These are phyloP conservation scores for Mesodorylaimus sp. DNA, from an alignment of 2,888 invertebrate species.

Conservation along the genomic window DNA sequence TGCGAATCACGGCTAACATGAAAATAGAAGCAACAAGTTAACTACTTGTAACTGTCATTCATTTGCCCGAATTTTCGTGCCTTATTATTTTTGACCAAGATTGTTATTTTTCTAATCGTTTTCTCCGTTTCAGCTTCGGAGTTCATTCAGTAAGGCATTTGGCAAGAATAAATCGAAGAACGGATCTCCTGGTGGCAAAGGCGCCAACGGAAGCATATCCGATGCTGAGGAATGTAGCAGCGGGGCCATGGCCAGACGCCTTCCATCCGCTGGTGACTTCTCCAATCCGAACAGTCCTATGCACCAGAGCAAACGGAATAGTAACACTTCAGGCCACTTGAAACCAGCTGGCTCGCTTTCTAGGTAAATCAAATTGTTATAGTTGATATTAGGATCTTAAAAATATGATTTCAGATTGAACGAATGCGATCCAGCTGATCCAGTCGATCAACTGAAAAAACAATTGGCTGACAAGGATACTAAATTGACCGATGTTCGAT, in stretches of 20 bases:
- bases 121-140: conserved; percentile 48
- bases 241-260: conserved; percentile 6
- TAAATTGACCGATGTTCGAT: conserved; percentile 78
- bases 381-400: not conserved
- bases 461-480: conserved; percentile 87
- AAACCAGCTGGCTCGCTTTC: conserved; percentile 37
- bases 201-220: conserved; percentile 25
- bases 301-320: not conserved
- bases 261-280: not conserved
- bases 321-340: conserved; percentile 12
- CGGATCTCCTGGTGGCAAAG: conserved; percentile 11
- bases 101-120: conserved; percentile 6
- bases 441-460: conserved; percentile 60
- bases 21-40: not conserved
- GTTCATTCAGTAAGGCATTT: conserved; percentile 93
- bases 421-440: conserved; percentile 33
- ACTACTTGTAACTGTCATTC: not conserved
- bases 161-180: conserved; percentile 23
- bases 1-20: too few relatives aligned
- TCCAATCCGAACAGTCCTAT: conserved; percentile 7
- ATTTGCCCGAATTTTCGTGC: not conserved
- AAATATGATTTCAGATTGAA: conserved; percentile 8
- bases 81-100: too few relatives aligned
- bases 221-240: conserved; percentile 37
- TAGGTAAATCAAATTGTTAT: conserved; percentile 31